A percentile compares a stretch with the other conserved stretches of the same genome.
phyloP scores from a whole-genome alignment of 2,113 vertebrate species.

The Rhynchopsitta pachyrhyncha region DNA sequence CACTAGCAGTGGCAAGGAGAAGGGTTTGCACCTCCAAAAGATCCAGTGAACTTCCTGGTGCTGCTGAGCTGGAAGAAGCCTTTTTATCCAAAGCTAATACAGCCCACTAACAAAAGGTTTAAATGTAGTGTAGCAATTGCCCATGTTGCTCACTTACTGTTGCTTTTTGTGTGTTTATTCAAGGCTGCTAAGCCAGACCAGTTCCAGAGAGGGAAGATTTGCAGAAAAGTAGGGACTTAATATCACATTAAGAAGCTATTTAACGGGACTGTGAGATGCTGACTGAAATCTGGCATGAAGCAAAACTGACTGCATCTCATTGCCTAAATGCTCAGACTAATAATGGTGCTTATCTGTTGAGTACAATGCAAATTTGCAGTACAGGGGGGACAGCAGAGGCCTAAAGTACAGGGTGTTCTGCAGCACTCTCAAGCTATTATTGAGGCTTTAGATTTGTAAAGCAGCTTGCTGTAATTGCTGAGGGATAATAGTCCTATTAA shows the following conservation, averaged over 20 bases:
- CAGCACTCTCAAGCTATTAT: slow-evolving; percentile 13
- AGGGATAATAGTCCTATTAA: neutral
- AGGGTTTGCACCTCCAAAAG: neutral
- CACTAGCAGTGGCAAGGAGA: neutral
- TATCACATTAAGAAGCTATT: slow-evolving; percentile 31
- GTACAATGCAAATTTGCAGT: slow-evolving; percentile 29
- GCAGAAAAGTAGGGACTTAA: slow-evolving; percentile 26
- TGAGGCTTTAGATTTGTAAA: neutral
- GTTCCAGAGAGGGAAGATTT: neutral
- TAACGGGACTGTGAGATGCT: slow-evolving; percentile 3
- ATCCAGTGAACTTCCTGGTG: neutral
- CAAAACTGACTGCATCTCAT: slow-evolving; percentile 21
- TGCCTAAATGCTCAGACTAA: slow-evolving; percentile 16
- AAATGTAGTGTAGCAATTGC: neutral
- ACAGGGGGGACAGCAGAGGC: neutral
- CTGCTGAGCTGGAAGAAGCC: neutral
- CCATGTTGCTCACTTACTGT: accelerated
- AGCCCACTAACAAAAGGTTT: neutral
- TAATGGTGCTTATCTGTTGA: slow-evolving; percentile 37
- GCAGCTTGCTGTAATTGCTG: neutral
- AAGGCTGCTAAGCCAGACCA: neutral
- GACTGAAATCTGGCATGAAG: slow-evolving; percentile 34
- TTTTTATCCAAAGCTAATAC: neutral
- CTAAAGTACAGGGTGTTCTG: neutral
- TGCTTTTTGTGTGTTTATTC: neutral